Base-by-base conservation (phyloP, 1,140 invertebrate species). In the Lysiphlebus fabarum region DNA sequence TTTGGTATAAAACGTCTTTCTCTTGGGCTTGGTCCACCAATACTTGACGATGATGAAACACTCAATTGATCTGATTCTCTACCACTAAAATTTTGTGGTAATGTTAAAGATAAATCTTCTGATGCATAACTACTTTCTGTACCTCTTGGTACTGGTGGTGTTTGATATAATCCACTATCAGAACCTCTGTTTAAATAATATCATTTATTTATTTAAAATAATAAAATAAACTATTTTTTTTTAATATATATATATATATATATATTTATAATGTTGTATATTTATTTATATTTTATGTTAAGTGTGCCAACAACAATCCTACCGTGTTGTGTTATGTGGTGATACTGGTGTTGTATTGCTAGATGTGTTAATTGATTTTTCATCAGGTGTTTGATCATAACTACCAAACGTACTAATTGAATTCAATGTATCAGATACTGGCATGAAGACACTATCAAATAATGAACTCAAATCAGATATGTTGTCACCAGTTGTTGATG, bases 161-260 rank as follows among this genome's bases (percentile, higher is more conserved):
- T 79, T 68, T 84, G 82, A 63, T 82, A 84, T 12, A 83, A 65
- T 54, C 84, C 83, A 62, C 78, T 82, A 62, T 83, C 82, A 33
- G 82, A 83, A 47, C 80, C 80, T 75, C 82, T 84, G 69, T 62
- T 61, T 66, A 73, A n/a, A n/a, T n/a, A n/a, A n/a, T n/a, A n/a
- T n/a, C n/a, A n/a, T n/a, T n/a, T n/a, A n/a, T n/a, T n/a, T n/a
- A n/a, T n/a, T n/a, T n/a, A n/a, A n/a, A n/a, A n/a, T n/a, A n/a
- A n/a, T n/a, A n/a, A n/a, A n/a, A n/a, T n/a, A n/a, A n/a, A n/a
- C n/a, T n/a, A n/a, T n/a, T n/a, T n/a, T n/a, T n/a, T n/a, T n/a
- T n/a, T n/a, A n/a, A n/a, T n/a, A n/a, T n/a, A n/a, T n/a, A n/a
- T n/a, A n/a, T n/a, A n/a, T n/a, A n/a, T n/a, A n/a, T n/a, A n/a